Conservation (phyloP, 2,888 invertebrate genomes). For the Sclerodermus sp. region DNA sequence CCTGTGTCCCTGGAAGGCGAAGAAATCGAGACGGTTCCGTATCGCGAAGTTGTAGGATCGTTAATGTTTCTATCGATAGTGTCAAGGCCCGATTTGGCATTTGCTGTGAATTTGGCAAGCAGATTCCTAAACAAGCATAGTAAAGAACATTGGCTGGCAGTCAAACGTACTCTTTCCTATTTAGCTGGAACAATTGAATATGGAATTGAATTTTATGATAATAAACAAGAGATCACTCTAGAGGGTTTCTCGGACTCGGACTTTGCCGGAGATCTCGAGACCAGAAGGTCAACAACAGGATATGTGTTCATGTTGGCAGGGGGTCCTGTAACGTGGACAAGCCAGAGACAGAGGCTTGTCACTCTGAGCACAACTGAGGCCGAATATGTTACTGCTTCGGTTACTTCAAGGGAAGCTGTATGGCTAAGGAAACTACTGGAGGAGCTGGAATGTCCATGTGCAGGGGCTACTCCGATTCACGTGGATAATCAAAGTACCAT, state of each 20-base stretch:
- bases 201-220: not conserved
- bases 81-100: conserved; percentile 17
- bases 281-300: not conserved
- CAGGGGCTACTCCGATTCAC: conserved; percentile 1
- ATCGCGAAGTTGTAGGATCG: conserved; percentile 29
- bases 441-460: conserved; percentile 14
- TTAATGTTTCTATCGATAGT: conserved; percentile 23
- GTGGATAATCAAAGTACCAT: conserved; percentile 17
- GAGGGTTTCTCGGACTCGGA: conserved; percentile 1
- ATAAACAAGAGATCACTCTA: not conserved
- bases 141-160: conserved; percentile 16
- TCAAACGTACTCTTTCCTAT: conserved; percentile 4
- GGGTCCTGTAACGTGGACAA: conserved; percentile 23
- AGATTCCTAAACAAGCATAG: conserved; percentile 15
- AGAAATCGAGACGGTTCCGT: conserved; percentile 14
- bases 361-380: conserved; percentile 11
- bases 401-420: conserved; percentile 23
- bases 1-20: conserved; percentile 10
- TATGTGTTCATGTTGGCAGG: not conserved
- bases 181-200: not conserved
- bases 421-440: conserved; percentile 25
- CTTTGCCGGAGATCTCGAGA: conserved; percentile 1
- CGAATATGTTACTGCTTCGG: conserved; percentile 29
- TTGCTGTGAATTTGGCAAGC: conserved; percentile 14
- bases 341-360: conserved; percentile 17